Conservation (phyloP, 2,113 vertebrate genomes). For the Nothoprocta pentlandii region DNA sequence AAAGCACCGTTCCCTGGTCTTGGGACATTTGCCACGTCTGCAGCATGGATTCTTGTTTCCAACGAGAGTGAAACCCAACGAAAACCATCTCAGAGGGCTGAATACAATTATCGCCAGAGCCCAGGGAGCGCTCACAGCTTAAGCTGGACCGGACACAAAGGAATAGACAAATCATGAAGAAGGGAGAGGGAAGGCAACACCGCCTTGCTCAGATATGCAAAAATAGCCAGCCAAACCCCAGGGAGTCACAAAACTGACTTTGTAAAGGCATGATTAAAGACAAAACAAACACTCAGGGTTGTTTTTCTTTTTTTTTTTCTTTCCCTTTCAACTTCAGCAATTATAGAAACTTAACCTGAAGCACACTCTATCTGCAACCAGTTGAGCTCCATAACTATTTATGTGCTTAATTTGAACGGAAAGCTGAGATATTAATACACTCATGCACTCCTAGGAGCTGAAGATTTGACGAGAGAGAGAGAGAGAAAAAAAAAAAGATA, state of each 20-base stretch:
- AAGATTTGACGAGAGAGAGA: not conserved
- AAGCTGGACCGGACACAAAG: slow-evolving; percentile 48
- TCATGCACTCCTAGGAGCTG: not conserved
- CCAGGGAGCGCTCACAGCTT: not conserved
- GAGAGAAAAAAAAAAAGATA: not conserved
- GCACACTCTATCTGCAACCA: not conserved
- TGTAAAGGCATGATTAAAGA: slow-evolving; percentile 52
- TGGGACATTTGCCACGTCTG: not conserved
- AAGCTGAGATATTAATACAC: not conserved
- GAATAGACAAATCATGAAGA: slow-evolving; percentile 20
- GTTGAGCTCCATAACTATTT: not conserved
- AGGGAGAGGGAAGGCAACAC: not conserved
- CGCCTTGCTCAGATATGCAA: slow-evolving; percentile 47
- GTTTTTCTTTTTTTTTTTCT: not conserved
- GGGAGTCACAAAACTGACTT: slow-evolving; percentile 44
- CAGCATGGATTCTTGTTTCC: not conserved
- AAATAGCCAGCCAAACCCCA: slow-evolving; percentile 35
- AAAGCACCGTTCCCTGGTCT: not conserved
- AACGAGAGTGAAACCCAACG: not conserved
- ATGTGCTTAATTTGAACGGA: not conserved
- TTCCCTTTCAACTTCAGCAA: slow-evolving; percentile 48
- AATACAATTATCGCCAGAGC: slow-evolving; percentile 24
- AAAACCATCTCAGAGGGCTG: slow-evolving; percentile 18
- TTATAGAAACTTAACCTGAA: slow-evolving; percentile 51
- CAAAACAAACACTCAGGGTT: slow-evolving; percentile 31